phyloP scores from a whole-genome alignment of 2,888 invertebrate species.

The Synanthedon tipuliformis region DNA sequence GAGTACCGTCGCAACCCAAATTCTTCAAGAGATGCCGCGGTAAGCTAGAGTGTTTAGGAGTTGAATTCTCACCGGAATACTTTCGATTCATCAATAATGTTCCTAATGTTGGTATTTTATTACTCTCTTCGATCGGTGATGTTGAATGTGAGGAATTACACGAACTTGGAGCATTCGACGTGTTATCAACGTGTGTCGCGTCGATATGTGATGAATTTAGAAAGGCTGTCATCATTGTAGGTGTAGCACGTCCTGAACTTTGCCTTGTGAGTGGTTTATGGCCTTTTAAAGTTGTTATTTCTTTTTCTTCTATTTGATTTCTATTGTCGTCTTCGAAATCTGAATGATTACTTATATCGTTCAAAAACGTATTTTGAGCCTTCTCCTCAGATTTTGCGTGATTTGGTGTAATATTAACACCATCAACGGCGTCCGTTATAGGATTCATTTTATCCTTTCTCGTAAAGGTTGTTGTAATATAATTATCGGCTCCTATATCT shows the following conservation, averaged over 20 bases:
- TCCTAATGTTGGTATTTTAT: constrained; percentile 44
- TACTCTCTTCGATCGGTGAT: constrained; percentile 49
- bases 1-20: constrained; percentile 50
- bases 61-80: constrained; percentile 52
- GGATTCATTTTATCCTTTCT: constrained; percentile 49
- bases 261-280: constrained; percentile 79
- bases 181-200: constrained; percentile 32
- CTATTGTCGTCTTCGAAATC: constrained; percentile 65
- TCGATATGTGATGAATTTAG: constrained; percentile 56
- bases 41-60: constrained; percentile 58
- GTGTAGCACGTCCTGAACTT: constrained; percentile 70
- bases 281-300: constrained; percentile 63
- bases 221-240: constrained; percentile 62
- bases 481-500: constrained; percentile 79
- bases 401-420: constrained; percentile 44
- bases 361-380: constrained; percentile 57
- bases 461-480: constrained; percentile 75
- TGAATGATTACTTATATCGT: constrained; percentile 57
- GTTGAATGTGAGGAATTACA: constrained; percentile 56
- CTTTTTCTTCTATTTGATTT: constrained; percentile 63
- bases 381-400: constrained; percentile 60
- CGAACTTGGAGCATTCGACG: constrained; percentile 50
- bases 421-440: constrained; percentile 34
- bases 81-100: constrained; percentile 56
- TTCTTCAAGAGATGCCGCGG: constrained; percentile 56